Evolutionary conservation across 2,888 invertebrate genomes (phyloP), one percentile per base, ranked within the genome.

Genomic region (Dendrolimus pini): DNA sequence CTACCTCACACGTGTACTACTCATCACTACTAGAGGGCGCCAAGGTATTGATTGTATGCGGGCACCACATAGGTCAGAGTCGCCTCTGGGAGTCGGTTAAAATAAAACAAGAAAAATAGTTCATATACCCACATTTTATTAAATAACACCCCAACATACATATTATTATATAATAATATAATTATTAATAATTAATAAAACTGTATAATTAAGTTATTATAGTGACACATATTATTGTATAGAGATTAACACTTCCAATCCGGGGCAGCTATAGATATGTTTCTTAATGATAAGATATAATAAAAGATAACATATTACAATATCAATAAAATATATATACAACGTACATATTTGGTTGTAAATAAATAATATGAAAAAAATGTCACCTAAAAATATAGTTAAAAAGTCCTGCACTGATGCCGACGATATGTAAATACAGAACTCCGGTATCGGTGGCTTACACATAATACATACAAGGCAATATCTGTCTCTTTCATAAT

Each of bases 51-150:
- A 18, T 18, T 18, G 18, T 18, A 18, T 2, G 18, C 18, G 18
- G 18, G 18, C 30, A 3, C 30, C 6, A 3, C 30, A 6, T 30
- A 1, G 30, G 30, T 30, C 6, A 30, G 1, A 30, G 6, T 6
- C 30, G 6, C 30, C 6, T 30, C 30, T 6, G 30, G 6, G 30
- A 3, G 30, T 6, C 6, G 6, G 3, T 30, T 14, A 55, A 63
- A 75, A 75, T 72, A 67, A 82, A 79, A 81, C 68, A 56, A 41
- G n/a, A 1, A 1, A 30, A 64, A 68, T 82, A 80, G 89, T 89
- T 88, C 89, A 89, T 89, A 89, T 87, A 89, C 89, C 89, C 89
- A 89, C 89, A 86, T 85, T 88, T 88, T 88, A 89, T 76, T 88
- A 78, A 80, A 76, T 55, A 52, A 30, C 59, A 57, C 52, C 59